Percentiles rank a stretch among this genome's conserved stretches.
Conservation (phyloP, 2,888 invertebrate species). For the Coelinius sp. region DNA sequence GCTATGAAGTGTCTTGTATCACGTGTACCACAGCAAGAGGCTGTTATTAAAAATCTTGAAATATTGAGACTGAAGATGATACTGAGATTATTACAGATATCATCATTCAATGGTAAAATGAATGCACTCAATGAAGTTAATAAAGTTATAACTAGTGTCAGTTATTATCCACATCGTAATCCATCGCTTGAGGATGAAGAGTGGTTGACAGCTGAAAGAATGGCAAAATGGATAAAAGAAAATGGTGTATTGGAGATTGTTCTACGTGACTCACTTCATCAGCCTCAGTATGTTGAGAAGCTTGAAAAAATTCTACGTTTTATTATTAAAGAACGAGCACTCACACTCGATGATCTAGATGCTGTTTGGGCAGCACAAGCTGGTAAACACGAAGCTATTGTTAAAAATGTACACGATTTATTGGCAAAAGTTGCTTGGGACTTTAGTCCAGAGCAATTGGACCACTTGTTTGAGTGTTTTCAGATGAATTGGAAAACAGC, state of each 20-base stretch:
- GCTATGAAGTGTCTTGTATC: slow-evolving; percentile 91
- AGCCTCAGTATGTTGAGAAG: slow-evolving; percentile 98
- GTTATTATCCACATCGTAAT: slow-evolving; percentile 87
- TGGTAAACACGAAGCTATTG: slow-evolving; percentile 98
- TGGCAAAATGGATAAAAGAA: slow-evolving; percentile 97
- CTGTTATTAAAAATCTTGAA: slow-evolving; percentile 84
- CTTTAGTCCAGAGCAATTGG: slow-evolving; percentile 96
- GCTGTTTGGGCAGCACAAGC: slow-evolving; percentile 98
- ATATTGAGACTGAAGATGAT: slow-evolving; percentile 98
- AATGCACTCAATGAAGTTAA: slow-evolving; percentile 98
- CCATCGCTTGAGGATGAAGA: slow-evolving; percentile 85
- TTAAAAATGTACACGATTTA: slow-evolving; percentile 97
- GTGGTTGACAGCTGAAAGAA: slow-evolving; percentile 93
- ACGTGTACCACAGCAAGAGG: slow-evolving; percentile 88
- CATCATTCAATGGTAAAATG: slow-evolving; percentile 99
- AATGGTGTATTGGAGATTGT: slow-evolving; percentile 96
- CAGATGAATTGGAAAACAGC: slow-evolving; percentile 97
- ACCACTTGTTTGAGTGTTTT: slow-evolving; percentile 97
- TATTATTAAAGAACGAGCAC: slow-evolving; percentile 92
- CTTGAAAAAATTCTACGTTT: slow-evolving; percentile 97
- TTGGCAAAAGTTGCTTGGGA: slow-evolving; percentile 98
- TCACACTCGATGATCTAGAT: slow-evolving; percentile 92
- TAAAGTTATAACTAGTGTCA: slow-evolving; percentile 93
- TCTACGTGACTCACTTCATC: slow-evolving; percentile 94
- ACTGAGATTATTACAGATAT: slow-evolving; percentile 92